Base-by-base conservation (phyloP, 2,888 invertebrate genomes). In the Listrodromus nycthemerus region DNA sequence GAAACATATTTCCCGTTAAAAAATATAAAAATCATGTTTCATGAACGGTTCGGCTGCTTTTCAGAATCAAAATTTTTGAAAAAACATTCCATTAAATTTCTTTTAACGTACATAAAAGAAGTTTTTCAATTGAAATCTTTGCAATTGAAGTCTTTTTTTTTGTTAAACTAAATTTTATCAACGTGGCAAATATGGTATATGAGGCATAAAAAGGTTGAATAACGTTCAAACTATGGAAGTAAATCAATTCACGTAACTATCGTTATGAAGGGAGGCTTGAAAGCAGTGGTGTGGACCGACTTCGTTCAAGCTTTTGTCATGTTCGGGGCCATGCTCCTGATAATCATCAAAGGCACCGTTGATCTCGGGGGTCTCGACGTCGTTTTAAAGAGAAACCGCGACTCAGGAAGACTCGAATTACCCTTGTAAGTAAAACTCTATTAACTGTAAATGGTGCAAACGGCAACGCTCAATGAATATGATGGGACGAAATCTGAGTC, bases 211-310 rank as follows among this genome's bases (percentile, higher is more conserved):
- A 77, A 50, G 65, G 61, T 41, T n/a, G 33, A 50, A 69, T 33
- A n/a, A 6, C 58, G 7, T 19, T 52, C 6, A 30, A 61, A 27
- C 30, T 3, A 27, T n/a, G 27, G 37, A 21, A 30, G 24, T 76
- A 0, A 66, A 21, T 24, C n/a, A 77, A 55, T 81, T 67, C 65
- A 16, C 80, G 86, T 50, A 74, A 27, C 21, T 27, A 58, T 78
- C 70, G 75, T 81, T 10, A 50, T 66, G 73, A 87, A 97, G 97
- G 97, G 97, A 88, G 97, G 97, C 73, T 93, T 97, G 58, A 96
- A 96, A 93, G 97, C 97, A 21, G 97, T 97, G 0, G 96, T 97
- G 66, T 97, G 97, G 97, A 97, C 97, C 0, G 97, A 97, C 90
- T 97, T 97, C 24, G 95, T 97, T 77, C 97, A 97, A 94, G 96